Evolutionary conservation across 2,113 vertebrate species (phyloP), one percentile per base, ranked within the genome.

Genomic region (Turdus rufiventris): DNA sequence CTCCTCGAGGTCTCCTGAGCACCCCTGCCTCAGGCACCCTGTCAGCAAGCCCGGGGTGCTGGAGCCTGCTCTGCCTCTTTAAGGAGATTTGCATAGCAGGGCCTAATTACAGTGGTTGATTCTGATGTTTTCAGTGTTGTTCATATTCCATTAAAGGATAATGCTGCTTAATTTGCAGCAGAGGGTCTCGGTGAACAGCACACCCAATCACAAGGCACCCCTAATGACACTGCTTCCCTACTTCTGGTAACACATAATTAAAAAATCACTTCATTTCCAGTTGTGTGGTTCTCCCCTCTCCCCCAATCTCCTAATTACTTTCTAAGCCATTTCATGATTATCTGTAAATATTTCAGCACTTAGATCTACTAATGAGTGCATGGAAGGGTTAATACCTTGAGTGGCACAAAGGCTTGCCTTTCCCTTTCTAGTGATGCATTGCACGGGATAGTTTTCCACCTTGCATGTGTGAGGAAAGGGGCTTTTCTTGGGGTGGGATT

Each of bases 101-200:
- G 92, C 76, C 93, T 96, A 95, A 97, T 96, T 96, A 90, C 90
- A 90, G 89, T 91, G 89, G 93, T 95, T 96, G 88, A 88, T 94
- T 96, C 83, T 87, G 82, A 75, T 94, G 88, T 90, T 92, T 96
- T 95, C 74, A 31, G 76, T 95, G 91, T 86, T 95, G 92, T 94
- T 95, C 95, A 93, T 96, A 95, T 96, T 93, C 96, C 88, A 96
- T 95, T 97, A 95, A 96, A 96, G 88, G 93, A 95, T 94, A 96
- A 96, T 95, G 76, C 89, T 1, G 68, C 90, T 95, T 96, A 96
- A 95, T 96, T 97, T 97, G 92, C 89, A 91, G 89, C 82, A 62
- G 72, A 95, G 91, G 96, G 91, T 96, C 95, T 94, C 2, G 36
- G 93, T 96, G 95, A 93, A 81, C 84, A 85, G 88, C 77, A 40